phyloP scores from a whole-genome alignment of 2,888 invertebrate genomes.

The Ferrisia virgata region DNA sequence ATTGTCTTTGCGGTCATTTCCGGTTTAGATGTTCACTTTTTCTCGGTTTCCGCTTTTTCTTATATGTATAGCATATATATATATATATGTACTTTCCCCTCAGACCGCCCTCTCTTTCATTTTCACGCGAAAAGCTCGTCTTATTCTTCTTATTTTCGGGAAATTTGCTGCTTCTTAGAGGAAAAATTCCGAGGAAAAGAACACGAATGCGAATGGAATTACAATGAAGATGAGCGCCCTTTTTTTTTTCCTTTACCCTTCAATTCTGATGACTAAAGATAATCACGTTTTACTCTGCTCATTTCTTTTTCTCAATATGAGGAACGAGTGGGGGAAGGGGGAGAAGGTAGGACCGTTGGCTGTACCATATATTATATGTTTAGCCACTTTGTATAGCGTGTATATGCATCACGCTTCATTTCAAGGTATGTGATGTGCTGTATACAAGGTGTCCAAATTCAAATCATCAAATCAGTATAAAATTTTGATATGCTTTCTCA shows the following conservation, averaged over 20 bases:
- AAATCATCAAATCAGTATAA: no score
- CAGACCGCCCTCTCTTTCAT: background rate
- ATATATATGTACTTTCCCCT: background rate
- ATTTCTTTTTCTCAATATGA: background rate
- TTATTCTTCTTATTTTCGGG: background rate
- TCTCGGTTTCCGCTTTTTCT: constrained; percentile 7
- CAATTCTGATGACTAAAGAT: constrained; percentile 14
- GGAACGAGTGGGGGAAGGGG: background rate
- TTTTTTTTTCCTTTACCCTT: background rate
- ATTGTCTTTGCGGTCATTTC: constrained; percentile 40
- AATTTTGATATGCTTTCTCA: no score
- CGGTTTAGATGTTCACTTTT: constrained; percentile 37
- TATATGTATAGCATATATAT: no score
- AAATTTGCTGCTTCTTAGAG: background rate
- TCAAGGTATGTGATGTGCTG: no score
- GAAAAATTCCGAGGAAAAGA: constrained; percentile 11
- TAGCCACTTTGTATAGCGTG: no score
- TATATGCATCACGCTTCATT: no score
- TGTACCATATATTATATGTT: no score
- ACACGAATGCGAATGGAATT: constrained; percentile 32
- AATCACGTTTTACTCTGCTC: constrained; percentile 17
- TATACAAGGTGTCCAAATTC: no score
- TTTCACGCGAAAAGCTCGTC: background rate
- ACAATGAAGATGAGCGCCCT: background rate
- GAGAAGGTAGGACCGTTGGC: no score